A percentile compares a stretch with the other conserved stretches of the same genome.
phyloP scores from a whole-genome alignment of 2,888 invertebrate genomes.

The Antitype chi region DNA sequence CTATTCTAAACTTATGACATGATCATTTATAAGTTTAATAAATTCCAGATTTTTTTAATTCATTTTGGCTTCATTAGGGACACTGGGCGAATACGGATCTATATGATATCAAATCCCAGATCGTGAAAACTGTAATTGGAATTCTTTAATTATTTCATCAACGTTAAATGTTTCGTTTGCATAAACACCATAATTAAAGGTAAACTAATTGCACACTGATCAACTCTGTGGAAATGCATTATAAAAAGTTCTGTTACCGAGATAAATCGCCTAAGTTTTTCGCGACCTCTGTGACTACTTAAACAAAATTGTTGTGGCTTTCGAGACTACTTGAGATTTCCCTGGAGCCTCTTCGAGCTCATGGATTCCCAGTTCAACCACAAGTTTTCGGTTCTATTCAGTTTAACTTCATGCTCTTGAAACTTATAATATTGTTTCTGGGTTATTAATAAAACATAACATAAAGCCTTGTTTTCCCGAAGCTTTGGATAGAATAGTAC shows the following conservation, averaged over 20 bases:
- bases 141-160: neutral
- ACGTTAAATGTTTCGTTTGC: neutral
- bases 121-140: constrained; percentile 11
- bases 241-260: neutral
- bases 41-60: neutral
- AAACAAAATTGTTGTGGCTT: constrained; percentile 36
- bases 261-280: constrained; percentile 17
- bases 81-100: neutral
- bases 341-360: constrained; percentile 17
- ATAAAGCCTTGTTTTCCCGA: neutral
- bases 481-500: neutral
- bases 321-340: constrained; percentile 39
- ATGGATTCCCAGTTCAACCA: constrained; percentile 1
- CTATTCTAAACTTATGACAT: constrained; percentile 19
- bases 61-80: neutral
- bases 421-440: neutral
- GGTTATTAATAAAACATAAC: neutral
- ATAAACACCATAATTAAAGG: neutral
- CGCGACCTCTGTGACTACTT: constrained; percentile 19
- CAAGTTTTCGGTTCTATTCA: constrained; percentile 16
- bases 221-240: neutral
- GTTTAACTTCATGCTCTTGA: neutral
- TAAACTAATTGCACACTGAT: neutral
- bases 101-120: neutral
- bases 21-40: neutral